Base-by-base conservation (phyloP, 2,888 invertebrate genomes). In the Raillietiella orientalis region DNA sequence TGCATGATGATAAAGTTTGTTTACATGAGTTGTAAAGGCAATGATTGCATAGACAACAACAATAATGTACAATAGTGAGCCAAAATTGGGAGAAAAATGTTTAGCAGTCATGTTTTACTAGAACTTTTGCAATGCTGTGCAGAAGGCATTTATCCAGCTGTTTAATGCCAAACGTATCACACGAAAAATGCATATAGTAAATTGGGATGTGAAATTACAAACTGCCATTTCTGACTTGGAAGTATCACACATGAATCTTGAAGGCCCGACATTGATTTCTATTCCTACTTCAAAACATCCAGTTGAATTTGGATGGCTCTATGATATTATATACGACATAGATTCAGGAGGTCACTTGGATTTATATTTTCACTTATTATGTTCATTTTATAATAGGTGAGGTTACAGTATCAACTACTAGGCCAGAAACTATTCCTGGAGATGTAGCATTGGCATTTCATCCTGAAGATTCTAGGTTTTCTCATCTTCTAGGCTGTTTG, bases 281-380 rank as follows among this genome's bases (percentile, higher is more conserved):
- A n/a, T n/a, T n/a, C n/a, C n/a, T n/a, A n/a, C n/a, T n/a, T n/a
- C n/a, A n/a, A n/a, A n/a, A n/a, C n/a, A n/a, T n/a, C n/a, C n/a
- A 19, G 19, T 8, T 19, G 19, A n/a, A 19, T 19, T 19, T 6
- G n/a, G 19, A 19, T 19, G 19, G 19, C n/a, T 19, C n/a, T 19
- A 19, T 6, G 6, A 8, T 19, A 8, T 19, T 8, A 8, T 19
- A 19, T 19, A 19, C 19, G 6, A n/a, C 19, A 19, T 19, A n/a
- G 19, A 19, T 19, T 8, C 6, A 19, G 19, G n/a, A 19, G 6
- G n/a, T 8, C 6, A n/a, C 19, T 19, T 8, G 6, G 6, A 8
- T 19, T 19, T 19, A 19, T 19, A 8, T 19, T 8, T n/a, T 8
- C 6, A n/a, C 6, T 19, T 8, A 8, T 19, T 19, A 22, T 22